Base-by-base conservation (phyloP, 1,140 invertebrate species). In the Brachionus rubens region DNA sequence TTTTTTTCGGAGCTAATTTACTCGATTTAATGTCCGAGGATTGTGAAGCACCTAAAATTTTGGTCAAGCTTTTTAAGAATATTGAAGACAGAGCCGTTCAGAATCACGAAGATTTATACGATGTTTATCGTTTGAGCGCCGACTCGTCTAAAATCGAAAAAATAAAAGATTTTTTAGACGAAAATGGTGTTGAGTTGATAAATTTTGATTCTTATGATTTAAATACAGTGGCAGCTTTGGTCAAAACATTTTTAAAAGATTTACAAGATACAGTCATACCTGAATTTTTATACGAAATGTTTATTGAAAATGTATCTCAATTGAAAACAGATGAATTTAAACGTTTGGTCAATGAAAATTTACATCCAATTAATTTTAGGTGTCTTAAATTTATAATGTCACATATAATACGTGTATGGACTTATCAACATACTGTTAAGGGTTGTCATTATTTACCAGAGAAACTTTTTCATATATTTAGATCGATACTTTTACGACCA, bases 71-170 rank as follows among this genome's bases (percentile, higher is more conserved):
- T 4, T 72, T 72, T 54, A 72, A 54, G 10, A 40, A 36, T 3
- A 72, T 72, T 30, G 68, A 72, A 30, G 46, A 72, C 9, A 48
- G 68, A 72, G n/a, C 46, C 7, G 40, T 33, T 30, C 14, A 50
- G 50, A 72, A 36, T 47, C 33, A 19, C 21, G 68, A 72, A 41
- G 68, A 72, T 72, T 54, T 72, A 41, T 72, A 72, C n/a, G 68
- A 72, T 40, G 47, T 72, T 1, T 72, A 72, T 50, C 26, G 68
- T 4, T 41, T 72, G 7, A 72, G 68, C 43, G 30, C 68, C 10
- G 68, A 72, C 21, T 41, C 28, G 12, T 6, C 3, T 4, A 36
- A 50, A 41, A 24, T 72, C 19, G 68, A 72, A 28, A 54, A 36
- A 33, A 50, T 72, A 33, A 72, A 72, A 24, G 46, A 48, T 3